Evolutionary conservation across 2,113 vertebrate species (phyloP).

Genomic region (Mellivora capensis): DNA sequence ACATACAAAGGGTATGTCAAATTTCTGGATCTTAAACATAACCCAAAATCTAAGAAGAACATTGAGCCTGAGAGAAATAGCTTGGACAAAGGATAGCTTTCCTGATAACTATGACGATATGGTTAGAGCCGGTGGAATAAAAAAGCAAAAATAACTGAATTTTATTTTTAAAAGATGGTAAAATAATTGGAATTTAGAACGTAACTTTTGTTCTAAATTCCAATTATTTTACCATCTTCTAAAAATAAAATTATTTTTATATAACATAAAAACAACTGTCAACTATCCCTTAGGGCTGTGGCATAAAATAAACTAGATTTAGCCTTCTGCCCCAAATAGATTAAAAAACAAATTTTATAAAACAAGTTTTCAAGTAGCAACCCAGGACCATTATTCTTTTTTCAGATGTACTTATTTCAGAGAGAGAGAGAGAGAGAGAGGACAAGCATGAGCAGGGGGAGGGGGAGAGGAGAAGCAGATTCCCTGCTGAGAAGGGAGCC

Average conservation of each 20-base stretch:
- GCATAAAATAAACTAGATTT: neutral
- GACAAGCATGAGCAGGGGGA: no score
- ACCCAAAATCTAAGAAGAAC: neutral
- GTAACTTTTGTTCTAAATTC: no score
- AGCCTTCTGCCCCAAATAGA: neutral
- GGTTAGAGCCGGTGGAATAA: neutral
- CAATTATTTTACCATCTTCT: no score
- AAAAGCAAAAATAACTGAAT: neutral
- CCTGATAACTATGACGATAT: neutral
- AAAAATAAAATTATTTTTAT: no score
- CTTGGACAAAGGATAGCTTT: neutral
- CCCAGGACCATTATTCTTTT: neutral
- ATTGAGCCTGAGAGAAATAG: neutral
- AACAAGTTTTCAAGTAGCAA: neutral
- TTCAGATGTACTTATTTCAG: no score
- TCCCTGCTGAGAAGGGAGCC: no score
- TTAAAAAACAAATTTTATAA: neutral
- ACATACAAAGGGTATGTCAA: neutral
- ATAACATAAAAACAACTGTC: neutral
- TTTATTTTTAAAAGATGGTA: neutral
- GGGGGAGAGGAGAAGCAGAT: no score
- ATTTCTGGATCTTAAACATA: neutral
- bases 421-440: no score
- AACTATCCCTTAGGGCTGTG: neutral
- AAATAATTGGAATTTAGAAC: neutral